Evolutionary conservation across 2,113 vertebrate genomes (phyloP).

Genomic region (Podarcis raffonei): DNA sequence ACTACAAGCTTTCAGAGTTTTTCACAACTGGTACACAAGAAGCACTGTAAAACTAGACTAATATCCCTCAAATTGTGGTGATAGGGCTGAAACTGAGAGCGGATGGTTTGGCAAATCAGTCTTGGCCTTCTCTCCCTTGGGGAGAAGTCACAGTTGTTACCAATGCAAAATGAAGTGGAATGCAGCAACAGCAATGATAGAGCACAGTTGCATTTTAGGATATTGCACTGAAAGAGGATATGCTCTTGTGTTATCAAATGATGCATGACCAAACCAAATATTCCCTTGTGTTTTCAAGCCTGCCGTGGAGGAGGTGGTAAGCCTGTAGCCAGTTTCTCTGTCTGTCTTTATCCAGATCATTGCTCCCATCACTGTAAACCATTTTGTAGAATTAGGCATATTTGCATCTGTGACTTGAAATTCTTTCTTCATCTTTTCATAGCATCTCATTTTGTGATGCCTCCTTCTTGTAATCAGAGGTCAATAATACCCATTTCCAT

Average conservation of each 20-base stretch:
- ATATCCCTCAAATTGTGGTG: not conserved
- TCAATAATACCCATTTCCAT: constrained; percentile 40
- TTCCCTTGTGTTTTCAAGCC: constrained; percentile 95
- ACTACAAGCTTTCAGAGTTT: not conserved
- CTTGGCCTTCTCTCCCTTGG: not conserved
- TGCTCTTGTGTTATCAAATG: constrained; percentile 57
- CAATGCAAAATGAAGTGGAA: not conserved
- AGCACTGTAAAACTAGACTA: not conserved
- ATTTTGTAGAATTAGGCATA: constrained; percentile 29
- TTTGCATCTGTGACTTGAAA: not conserved
- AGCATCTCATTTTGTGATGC: constrained; percentile 50
- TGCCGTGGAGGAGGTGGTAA: constrained; percentile 96
- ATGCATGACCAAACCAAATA: constrained; percentile 78
- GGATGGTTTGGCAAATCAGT: not conserved
- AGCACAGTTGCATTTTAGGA: not conserved
- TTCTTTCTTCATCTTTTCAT: not conserved
- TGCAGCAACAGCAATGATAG: not conserved
- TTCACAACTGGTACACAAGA: not conserved
- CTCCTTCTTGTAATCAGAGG: constrained; percentile 27
- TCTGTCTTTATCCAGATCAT: constrained; percentile 70
- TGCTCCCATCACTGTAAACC: constrained; percentile 63
- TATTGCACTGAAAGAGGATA: constrained; percentile 23
- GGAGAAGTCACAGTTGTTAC: too few species aligned
- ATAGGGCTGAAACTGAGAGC: not conserved
- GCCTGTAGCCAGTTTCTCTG: constrained; percentile 72